Evolutionary conservation across 2,113 vertebrate genomes (phyloP), one percentile per base, ranked within the genome.

Genomic region (Turnix velox): DNA sequence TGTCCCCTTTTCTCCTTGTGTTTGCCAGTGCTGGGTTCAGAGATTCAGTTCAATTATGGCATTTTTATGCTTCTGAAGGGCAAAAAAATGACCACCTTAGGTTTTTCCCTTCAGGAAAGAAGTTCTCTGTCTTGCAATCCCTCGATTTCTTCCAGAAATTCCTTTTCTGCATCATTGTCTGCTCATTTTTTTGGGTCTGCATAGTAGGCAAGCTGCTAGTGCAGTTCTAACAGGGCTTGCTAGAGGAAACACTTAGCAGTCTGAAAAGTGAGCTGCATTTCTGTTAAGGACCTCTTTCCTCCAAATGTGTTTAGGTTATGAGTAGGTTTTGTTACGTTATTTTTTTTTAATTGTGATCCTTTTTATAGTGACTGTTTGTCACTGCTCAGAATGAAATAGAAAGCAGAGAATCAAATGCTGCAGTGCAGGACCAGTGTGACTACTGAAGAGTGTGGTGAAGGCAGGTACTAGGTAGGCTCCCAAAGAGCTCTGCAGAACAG

Each of bases 311-410:
- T 78, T 77, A 51, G 18, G 5, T 61, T 69, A 16, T 30, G 23
- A 2, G 35, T 2, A 40, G 6, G 7, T 7, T 14, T 33, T 12
- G 4, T 31, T 33, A 18, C 24, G 25, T 4, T 19, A 40, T 52
- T 7, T 9, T 12, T 69, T 52, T 15, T 43, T 40, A n/a, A 9
- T 9, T 1, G 1, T 0, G 1, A 1, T 55, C 51, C 13, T 77
- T 76, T 58, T 80, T 19, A 9, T 62, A 4, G 27, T 30, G 5
- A 42, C 18, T 57, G 23, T 42, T 71, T 78, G 62, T 75, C 43
- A n/a, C 45, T 81, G 57, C 42, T 86, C 0, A 1, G 42, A 73
- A 61, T 9, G 22, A n/a, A 42, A 40, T 20, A 6, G 35, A 83
- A 49, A 71, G 22, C 25, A 45, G 52, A 37, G 65, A 42, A 28